Percentiles rank a stretch among this genome's conserved stretches.
These are phyloP conservation scores for Drosophila biarmipes DNA, from an alignment of 1,140 invertebrate species.

Conservation along the genomic window DNA sequence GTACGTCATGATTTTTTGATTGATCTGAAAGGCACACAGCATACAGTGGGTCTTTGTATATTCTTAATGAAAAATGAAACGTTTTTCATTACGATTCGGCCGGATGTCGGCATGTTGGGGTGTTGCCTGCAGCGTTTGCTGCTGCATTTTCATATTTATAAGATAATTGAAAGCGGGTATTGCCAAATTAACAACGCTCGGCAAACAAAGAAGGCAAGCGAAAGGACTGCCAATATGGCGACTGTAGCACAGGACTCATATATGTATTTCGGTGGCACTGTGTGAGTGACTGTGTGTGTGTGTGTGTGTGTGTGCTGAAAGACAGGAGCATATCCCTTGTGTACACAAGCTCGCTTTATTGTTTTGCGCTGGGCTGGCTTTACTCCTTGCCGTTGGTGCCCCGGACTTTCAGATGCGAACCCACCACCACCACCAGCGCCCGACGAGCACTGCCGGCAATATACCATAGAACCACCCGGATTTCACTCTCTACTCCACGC, in stretches of 20 bases:
- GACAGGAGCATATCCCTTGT: slow-evolving; percentile 82
- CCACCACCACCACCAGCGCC: slow-evolving; percentile 16
- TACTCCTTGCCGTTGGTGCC: slow-evolving; percentile 58
- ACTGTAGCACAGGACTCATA: slow-evolving; percentile 47
- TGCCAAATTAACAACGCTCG: slow-evolving; percentile 84
- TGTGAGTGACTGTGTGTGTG: slow-evolving; percentile 28
- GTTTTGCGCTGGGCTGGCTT: slow-evolving; percentile 75
- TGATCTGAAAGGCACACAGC: slow-evolving; percentile 82
- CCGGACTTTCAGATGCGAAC: slow-evolving; percentile 10
- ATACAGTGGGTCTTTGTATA: slow-evolving; percentile 72
- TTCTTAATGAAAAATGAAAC: slow-evolving; percentile 81
- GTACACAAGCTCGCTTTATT: slow-evolving; percentile 83
- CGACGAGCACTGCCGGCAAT: slow-evolving; percentile 11
- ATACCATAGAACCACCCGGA: slow-evolving; percentile 12
- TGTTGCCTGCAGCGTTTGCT: slow-evolving; percentile 68
- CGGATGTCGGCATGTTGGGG: slow-evolving; percentile 20
- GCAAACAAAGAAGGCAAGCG: slow-evolving; percentile 68
- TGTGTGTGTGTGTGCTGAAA: slow-evolving; percentile 44
- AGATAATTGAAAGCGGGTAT: slow-evolving; percentile 85
- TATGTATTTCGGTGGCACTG: slow-evolving; percentile 19
- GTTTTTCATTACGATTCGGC: slow-evolving; percentile 71
- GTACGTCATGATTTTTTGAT: slow-evolving; percentile 80
- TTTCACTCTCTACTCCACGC: neutral
- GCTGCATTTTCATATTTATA: slow-evolving; percentile 85
- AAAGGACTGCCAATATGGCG: slow-evolving; percentile 71